phyloP scores from a whole-genome alignment of 1,140 invertebrate genomes.

The Leucophenga varia region DNA sequence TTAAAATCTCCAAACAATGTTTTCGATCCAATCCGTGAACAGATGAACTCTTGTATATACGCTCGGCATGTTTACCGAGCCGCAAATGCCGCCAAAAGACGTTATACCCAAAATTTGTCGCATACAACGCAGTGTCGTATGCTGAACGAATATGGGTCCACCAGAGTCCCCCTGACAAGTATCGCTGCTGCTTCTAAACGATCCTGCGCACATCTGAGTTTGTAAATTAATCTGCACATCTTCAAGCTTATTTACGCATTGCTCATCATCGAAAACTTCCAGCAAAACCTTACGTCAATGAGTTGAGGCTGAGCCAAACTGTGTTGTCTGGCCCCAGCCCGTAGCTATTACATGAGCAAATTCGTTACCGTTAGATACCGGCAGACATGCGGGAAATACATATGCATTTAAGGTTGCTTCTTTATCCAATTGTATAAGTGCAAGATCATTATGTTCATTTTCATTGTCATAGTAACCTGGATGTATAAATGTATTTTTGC shows the following conservation, averaged over 20 bases:
- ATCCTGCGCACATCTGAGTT: conserved; percentile 70
- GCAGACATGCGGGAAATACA: conserved; percentile 61
- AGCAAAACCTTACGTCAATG: conserved; percentile 60
- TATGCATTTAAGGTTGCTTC: conserved; percentile 57
- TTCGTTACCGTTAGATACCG: conserved; percentile 26
- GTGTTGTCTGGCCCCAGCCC: conserved; percentile 60
- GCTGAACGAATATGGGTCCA: conserved; percentile 42
- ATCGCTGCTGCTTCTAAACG: conserved; percentile 42
- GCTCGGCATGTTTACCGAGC: conserved; percentile 28
- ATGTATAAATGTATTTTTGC: conserved; percentile 58
- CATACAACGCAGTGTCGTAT: conserved; percentile 31
- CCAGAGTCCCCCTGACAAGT: conserved; percentile 56
- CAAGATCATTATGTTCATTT: conserved; percentile 62
- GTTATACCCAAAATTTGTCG: conserved; percentile 41
- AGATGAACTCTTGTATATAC: conserved; percentile 45
- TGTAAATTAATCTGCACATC: conserved; percentile 15
- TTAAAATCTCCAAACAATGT: conserved; percentile 48
- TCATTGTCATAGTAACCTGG: conserved; percentile 56
- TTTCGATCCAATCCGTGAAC: conserved; percentile 48
- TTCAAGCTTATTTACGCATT: conserved; percentile 26
- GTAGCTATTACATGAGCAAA: conserved; percentile 51
- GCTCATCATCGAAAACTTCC: conserved; percentile 35
- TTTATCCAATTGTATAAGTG: conserved; percentile 57
- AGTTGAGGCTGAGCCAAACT: conserved; percentile 50
- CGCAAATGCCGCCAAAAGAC: conserved; percentile 37